Percentiles rank a stretch among this genome's conserved stretches.
phyloP scores from a whole-genome alignment of 1,140 invertebrate genomes.

The Asobara japonica region DNA sequence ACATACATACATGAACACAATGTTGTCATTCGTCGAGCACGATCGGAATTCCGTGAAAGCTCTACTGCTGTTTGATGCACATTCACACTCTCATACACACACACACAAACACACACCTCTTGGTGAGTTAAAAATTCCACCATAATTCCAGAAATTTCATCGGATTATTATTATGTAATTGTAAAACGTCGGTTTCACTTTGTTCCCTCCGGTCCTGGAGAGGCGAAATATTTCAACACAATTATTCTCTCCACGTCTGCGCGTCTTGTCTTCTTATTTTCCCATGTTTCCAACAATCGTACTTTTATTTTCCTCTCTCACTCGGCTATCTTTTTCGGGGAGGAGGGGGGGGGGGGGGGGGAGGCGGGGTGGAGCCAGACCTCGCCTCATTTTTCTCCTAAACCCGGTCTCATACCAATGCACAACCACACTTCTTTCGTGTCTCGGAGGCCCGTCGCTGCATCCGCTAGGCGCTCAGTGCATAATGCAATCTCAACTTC shows the following conservation, averaged over 20 bases:
- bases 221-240: not conserved
- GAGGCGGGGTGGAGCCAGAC: too few relatives aligned
- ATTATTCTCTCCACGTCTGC: conserved; percentile 10
- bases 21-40: too few relatives aligned
- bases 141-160: too few relatives aligned
- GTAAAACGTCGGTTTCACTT: too few relatives aligned
- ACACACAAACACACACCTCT: too few relatives aligned
- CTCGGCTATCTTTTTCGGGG: not conserved
- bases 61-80: too few relatives aligned
- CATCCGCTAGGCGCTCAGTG: conserved; percentile 16
- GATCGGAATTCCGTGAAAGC: too few relatives aligned
- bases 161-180: too few relatives aligned
- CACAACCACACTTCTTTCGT: not conserved
- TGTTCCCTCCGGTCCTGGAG: not conserved
- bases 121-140: not conserved
- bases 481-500: conserved; percentile 21
- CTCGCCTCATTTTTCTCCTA: not conserved
- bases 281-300: conserved; percentile 5
- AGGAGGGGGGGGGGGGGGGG: too few relatives aligned
- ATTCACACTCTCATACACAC: too few relatives aligned
- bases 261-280: not conserved
- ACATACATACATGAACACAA: too few relatives aligned
- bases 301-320: not conserved
- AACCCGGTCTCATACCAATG: not conserved
- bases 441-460: conserved; percentile 19